Base-by-base conservation (phyloP, 2,797 vertebrate genomes). In the Malurus splendens region DNA sequence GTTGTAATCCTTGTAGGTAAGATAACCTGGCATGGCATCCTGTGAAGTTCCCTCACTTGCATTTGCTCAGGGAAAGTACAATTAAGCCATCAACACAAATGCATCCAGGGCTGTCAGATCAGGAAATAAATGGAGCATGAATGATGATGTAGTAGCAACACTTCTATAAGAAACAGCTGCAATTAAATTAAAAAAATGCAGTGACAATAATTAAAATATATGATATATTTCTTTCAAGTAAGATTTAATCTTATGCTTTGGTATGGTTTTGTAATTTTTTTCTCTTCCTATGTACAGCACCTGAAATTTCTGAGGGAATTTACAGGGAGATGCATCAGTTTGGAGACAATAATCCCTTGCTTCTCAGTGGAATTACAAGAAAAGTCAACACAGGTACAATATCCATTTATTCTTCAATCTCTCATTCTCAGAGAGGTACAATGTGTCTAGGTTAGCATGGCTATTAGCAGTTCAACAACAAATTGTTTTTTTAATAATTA, bases 41-140 rank as follows among this genome's bases (percentile, higher is more conserved):
- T 84, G 23, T 80, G 75, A 57, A 3, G 4, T 61, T 82, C 41
- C 17, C 33, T 17, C 7, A 20, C 54, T 84, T 74, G 14, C 5
- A 7, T 19, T 87, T 90, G 67, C 50, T 77, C 10, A 44, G 50
- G 50, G 30, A 81, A 83, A 75, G 61, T 71, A 51, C 23, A 61
- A 86, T 90, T 86, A 88, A 91, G 17, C 45, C 62, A 78, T 90
- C 85, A 75, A 68, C 48, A 75, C 28, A 87, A 86, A 81, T 55
- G n/a, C 28, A 66, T 52, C 45, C 59, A 38, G 18, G n/a, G 23
- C 38, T 92, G 83, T 91, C 77, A 88, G 36, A 52, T 71, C 42
- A 74, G 39, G 80, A 88, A 61, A 88, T 51, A 67, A 71, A 87
- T 57, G 67, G 60, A 77, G 38, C 25, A 22, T 90, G 67, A 88